These are phyloP conservation scores for Rhinichthys osculus DNA, from an alignment of 2,797 vertebrate species.

Conservation along the genomic window DNA sequence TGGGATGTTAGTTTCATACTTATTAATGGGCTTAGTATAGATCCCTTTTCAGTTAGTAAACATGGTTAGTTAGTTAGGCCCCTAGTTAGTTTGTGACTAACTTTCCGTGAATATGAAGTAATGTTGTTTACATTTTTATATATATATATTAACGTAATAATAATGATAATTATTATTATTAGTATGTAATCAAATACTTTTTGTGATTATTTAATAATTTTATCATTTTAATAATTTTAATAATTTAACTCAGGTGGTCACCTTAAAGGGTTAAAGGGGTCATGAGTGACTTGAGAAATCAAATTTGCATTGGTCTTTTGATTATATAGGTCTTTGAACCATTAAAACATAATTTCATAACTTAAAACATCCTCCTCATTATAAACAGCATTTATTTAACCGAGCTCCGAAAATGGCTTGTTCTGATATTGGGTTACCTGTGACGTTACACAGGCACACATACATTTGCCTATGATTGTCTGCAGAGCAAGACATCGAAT, in stretches of 20 bases:
- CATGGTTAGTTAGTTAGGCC: too few species aligned
- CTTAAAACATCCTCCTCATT: neutral
- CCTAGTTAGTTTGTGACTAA: neutral
- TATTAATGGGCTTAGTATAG: neutral
- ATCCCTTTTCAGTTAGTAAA: too few species aligned
- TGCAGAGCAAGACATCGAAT: too few species aligned
- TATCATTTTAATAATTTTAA: neutral
- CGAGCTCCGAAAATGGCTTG: neutral
- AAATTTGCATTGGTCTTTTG: neutral
- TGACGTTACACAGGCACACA: neutral
- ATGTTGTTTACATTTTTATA: neutral
- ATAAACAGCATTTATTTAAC: neutral
- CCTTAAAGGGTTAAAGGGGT: neutral
- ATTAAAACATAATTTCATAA: neutral
- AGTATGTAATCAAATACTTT: neutral
- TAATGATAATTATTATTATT: accelerated
- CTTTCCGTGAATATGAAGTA: neutral
- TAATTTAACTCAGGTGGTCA: too few species aligned
- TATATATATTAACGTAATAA: too few species aligned
- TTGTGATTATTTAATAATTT: neutral
- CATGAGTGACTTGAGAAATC: neutral
- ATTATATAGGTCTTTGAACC: neutral
- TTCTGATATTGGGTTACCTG: neutral
- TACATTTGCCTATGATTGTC: too few species aligned
- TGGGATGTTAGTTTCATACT: too few species aligned